Base-by-base conservation (phyloP, 2,888 invertebrate species). In the Meta bourneti region DNA sequence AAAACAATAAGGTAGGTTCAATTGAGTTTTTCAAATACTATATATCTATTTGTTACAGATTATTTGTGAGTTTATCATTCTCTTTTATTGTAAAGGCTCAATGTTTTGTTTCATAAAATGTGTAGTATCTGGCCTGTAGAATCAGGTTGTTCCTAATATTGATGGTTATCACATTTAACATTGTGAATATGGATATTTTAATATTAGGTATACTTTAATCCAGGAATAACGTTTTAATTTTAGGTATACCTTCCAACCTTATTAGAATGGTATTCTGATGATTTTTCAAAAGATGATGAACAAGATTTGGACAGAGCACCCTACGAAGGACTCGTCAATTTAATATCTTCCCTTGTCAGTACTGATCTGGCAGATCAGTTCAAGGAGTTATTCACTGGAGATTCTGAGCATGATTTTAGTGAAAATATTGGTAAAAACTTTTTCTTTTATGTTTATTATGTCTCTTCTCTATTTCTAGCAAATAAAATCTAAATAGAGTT, bases 231-330 rank as follows among this genome's bases (percentile, higher is more conserved):
- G 5, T 69, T 69, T 69, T 70, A 16, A 16, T 72, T 78, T 34
- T 75, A 92, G 92, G 49, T 84, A n/a, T 54, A 52, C 7, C 74
- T 92, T 19, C 92, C 92, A 54, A 80, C 78, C 52, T 79, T 92
- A 11, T 61, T 92, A 51, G 78, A 89, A 72, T 92, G 89, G 89
- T 89, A 89, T 89, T 20, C 92, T 69, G 34, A 69, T 6, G 92
- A 92, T 77, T 92, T 92, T 69, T 74, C 84, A 4, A 82, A 72
- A n/a, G 78, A 89, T 20, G 92, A 92, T 74, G 86, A 86, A 69
- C 75, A 51, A 51, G 85, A 85, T 82, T 69, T 85, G 16, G 81
- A 85, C 11, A 74, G 86, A 82, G 89, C 92, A 20, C 72, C 78
- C 0, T 78, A 85, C 78, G 92, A 92, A 90, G 89, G 92, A 34